Percentiles rank a stretch among this genome's conserved stretches.
Conservation (phyloP, 2,888 invertebrate species). For the Spodoptera littoralis region DNA sequence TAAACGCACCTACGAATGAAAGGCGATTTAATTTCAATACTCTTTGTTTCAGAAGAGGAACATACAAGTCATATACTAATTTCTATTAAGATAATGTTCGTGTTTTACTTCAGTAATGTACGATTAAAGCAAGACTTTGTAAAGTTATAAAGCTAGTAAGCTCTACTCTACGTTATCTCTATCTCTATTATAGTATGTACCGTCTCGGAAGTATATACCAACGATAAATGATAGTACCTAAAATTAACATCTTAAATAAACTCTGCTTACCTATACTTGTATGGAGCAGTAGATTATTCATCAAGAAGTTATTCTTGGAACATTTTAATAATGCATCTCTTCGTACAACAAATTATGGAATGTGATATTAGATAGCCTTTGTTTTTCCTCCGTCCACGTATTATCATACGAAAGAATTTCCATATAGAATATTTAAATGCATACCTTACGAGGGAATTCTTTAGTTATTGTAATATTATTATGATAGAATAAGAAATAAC, state of each 20-base stretch:
- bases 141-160: no score
- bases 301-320: not conserved
- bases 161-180: no score
- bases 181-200: no score
- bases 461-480: constrained; percentile 42
- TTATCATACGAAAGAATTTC: constrained; percentile 44
- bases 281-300: not conserved
- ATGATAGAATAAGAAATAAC: constrained; percentile 5
- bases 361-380: constrained; percentile 34
- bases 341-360: constrained; percentile 38
- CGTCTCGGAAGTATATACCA: no score
- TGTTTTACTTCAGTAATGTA: no score
- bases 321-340: constrained; percentile 37
- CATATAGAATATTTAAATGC: constrained; percentile 49
- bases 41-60: not conserved
- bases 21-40: not conserved
- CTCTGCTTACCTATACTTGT: no score
- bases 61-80: no score
- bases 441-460: constrained; percentile 44
- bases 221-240: no score
- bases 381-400: constrained; percentile 38
- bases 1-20: constrained; percentile 1
- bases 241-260: no score
- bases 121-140: no score
- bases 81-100: no score